Evolutionary conservation across 2,113 vertebrate genomes (phyloP), one percentile per base, ranked within the genome.

Genomic region (Pedetes capensis): DNA sequence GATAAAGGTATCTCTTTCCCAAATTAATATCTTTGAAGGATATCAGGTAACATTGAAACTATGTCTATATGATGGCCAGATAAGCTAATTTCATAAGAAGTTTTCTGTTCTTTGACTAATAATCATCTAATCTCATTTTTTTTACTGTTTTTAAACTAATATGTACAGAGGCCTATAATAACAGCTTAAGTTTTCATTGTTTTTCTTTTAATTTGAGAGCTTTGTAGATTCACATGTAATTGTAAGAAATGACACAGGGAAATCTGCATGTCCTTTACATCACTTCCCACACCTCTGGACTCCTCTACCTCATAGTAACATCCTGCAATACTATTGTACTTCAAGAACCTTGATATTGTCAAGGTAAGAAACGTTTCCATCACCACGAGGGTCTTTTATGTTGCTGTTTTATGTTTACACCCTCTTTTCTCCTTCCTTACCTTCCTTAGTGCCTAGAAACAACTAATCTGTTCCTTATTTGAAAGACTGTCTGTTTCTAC

Each of bases 401-500:
- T 20, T 57, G 16, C 0, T 0, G 13, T 66, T 87, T 61, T 51
- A 49, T 39, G 42, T 20, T 4, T 13, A 13, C n/a, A 66, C 3
- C 27, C 1, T 16, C 17, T 82, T 89, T 2, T 6, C 3, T 86
- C 6, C n/a, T 7, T 12, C 8, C 1, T 25, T 34, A 0, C 1
- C 32, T 18, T 76, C 25, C 4, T 37, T 76, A 81, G 51, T 5
- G 2, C 1, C 27, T 34, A 51, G 39, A 34, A 72, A 49, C 7
- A 39, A 66, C 4, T 57, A 51, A 25, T 69, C 8, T 61, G 7
- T 74, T n/a, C n/a, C n/a, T n/a, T n/a, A n/a, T n/a, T n/a, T n/a
- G n/a, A n/a, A n/a, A 69, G n/a, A 37, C 55, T 88, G 12, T 53
- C 51, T n/a, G 53, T 88, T 92, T 83, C n/a, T 59, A 51, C 25